Conservation (phyloP, 2,113 vertebrate species). For the Promerops cafer region DNA sequence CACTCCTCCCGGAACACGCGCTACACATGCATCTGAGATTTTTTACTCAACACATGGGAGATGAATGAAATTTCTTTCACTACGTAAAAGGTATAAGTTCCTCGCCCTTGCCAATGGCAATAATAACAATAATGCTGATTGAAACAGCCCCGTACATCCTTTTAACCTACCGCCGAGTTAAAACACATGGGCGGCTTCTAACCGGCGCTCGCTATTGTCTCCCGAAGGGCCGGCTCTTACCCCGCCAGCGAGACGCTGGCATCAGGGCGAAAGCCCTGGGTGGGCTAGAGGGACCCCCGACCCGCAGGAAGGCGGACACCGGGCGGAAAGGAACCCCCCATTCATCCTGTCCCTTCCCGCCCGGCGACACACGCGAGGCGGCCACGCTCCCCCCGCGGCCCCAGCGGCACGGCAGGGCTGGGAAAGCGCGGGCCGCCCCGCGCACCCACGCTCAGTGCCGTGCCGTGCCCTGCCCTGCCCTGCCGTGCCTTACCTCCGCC, state of each 20-base stretch:
- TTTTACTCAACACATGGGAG: not conserved
- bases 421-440: not conserved
- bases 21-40: not conserved
- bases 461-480: rapidly evolving
- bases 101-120: not conserved
- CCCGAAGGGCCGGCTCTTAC: not conserved
- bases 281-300: not conserved
- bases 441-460: not conserved
- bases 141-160: not conserved
- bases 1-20: not conserved
- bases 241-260: not conserved
- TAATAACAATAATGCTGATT: not conserved
- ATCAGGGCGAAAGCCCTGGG: not conserved
- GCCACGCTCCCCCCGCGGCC: not conserved
- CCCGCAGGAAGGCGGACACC: not conserved
- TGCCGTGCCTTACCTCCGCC: not conserved
- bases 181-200: not conserved
- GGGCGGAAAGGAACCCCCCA: not conserved
- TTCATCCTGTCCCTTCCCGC: not conserved
- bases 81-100: not conserved
- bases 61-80: not conserved
- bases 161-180: not conserved
- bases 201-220: not conserved
- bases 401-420: not conserved
- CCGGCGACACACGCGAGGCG: not conserved